Evolutionary conservation across 2,113 vertebrate species (phyloP), one percentile per base, ranked within the genome.

Genomic region (Seriola dumerili): DNA sequence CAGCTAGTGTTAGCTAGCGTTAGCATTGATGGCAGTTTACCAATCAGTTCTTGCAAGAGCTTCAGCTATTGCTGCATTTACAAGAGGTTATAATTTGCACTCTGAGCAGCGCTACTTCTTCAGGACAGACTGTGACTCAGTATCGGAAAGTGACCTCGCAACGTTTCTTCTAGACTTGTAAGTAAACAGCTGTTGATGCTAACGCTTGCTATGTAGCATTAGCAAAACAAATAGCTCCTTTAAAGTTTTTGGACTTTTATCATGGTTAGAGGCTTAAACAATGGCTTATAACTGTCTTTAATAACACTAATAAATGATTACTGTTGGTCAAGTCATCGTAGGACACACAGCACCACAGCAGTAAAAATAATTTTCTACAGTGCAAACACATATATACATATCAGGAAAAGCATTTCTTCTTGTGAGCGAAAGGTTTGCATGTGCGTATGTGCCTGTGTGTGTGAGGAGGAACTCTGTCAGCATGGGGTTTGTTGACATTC

Each of bases 401-500:
- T 29, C 29, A 29, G n/a, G 21, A 5, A 57, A 59, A 52, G 13
- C 8, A 36, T 58, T 71, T 63, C 8, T 62, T 36, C 34, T 42
- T 76, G 14, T 55, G 7, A 19, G 59, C 8, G 46, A 65, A 71
- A 36, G 5, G 38, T 14, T 23, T 34, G 25, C 13, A 2, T 13
- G 17, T 61, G 9, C 42, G 42, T 19, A 4, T 38, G 38, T 46
- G 9, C 46, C 25, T n/a, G 52, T 14, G 73, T 40, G 34, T 10
- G 62, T 19, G 76, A 67, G 29, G 63, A 36, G 29, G 10, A 67
- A 55, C 77, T 38, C 32, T 80, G 55, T 38, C 50, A 73, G 83
- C 44, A 40, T 65, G 69, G 69, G 21, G 38, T 84, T 63, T 72
- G 68, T 65, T 76, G 72, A 69, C 46, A 72, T 79, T 79, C 70